phyloP scores from a whole-genome alignment of 2,113 vertebrate genomes.

The Oreochromis spilurus region DNA sequence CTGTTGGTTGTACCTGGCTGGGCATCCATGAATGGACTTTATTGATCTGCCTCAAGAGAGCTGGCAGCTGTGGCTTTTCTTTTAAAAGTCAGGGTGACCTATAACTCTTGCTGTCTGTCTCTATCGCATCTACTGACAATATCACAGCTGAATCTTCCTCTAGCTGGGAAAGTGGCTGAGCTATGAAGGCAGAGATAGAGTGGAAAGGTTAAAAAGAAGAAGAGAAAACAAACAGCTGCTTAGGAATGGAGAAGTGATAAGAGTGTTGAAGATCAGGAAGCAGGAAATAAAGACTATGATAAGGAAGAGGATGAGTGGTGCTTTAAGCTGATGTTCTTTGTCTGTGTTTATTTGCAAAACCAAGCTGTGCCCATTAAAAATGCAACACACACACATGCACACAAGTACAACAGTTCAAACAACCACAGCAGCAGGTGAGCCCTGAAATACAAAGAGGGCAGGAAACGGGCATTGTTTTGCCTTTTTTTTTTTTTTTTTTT shows the following conservation, averaged over 20 bases:
- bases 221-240: background rate
- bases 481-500: background rate
- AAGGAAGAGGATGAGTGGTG: background rate
- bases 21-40: constrained; percentile 22
- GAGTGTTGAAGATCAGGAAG: background rate
- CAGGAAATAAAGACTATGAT: background rate
- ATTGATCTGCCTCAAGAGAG: constrained; percentile 32
- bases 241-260: background rate
- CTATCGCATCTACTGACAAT: background rate
- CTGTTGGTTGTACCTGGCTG: constrained; percentile 22
- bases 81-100: background rate
- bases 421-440: constrained; percentile 16
- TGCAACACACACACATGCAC: background rate
- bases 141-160: background rate
- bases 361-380: background rate
- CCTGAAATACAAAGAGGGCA: constrained; percentile 38
- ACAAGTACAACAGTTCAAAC: background rate
- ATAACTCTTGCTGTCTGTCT: background rate
- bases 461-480: constrained; percentile 11
- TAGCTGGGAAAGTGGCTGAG: background rate
- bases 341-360: background rate
- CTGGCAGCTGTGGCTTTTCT: background rate
- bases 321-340: background rate
- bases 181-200: background rate
- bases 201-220: background rate